Evolutionary conservation across 92 coral and sea anemone species (phyloP), one percentile per base, ranked within the genome.

Genomic region (Parazoanthus darwini): DNA sequence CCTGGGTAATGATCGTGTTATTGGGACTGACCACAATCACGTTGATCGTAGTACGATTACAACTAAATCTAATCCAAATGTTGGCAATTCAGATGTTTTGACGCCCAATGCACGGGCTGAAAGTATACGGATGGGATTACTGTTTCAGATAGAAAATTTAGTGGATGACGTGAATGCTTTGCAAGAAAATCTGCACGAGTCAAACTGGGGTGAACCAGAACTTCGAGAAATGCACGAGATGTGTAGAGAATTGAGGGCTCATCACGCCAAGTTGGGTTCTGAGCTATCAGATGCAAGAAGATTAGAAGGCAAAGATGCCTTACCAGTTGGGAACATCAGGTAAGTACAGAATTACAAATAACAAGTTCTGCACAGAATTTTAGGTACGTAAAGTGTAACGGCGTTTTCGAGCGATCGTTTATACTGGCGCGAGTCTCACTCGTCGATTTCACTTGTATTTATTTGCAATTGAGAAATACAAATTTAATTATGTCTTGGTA

Each of bases 151-250:
- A 43, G 93, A 94, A 83, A 81, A 90, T 85, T 92, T 97, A 82
- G 92, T 95, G 42, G 97, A 95, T 67, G 92, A 95, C 56, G 96
- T 95, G 20, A 93, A 91, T 77, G 94, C 96, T 66, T 81, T 95
- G 56, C 98, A 95, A 83, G 82, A 89, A 75, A 91, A 94, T 72
- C 93, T 97, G 25, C 91, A 89, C 79, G 93, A 94, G 76, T 91
- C 94, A 35, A 92, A 92, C 23, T 90, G 95, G 95, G 91, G 79
- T 9, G 90, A 92, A 68, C 90, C 90, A 11, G 94, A 94, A 43
- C 88, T 94, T 46, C 89, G 91, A 74, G 99, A 97, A 85, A 70
- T 97, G 85, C 89, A 89, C 26, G 93, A 86, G 26, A 93, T 97
- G 91, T 95, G 97, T 80, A 88, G 88, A 85, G 96, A 97, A 83